These are phyloP conservation scores for Apodemus agrarius DNA, from an alignment of 2,797 vertebrate genomes.

Conservation along the genomic window DNA sequence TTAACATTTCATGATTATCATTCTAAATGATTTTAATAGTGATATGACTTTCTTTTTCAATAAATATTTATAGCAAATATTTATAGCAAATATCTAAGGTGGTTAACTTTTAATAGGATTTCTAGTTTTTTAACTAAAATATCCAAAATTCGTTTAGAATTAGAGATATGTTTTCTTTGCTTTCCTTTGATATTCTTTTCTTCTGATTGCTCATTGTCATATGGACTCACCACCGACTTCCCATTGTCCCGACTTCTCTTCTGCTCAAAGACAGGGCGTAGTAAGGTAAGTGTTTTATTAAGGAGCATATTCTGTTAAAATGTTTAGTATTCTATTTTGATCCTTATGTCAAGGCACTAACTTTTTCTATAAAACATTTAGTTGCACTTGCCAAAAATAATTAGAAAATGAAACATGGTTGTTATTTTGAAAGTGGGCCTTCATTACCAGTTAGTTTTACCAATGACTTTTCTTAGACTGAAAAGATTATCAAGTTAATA, in stretches of 20 bases:
- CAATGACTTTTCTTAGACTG: neutral
- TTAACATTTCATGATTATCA: slow-evolving; percentile 5
- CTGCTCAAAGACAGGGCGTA: slow-evolving; percentile 96
- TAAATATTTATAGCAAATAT: slow-evolving; percentile 46
- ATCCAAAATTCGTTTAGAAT: slow-evolving; percentile 17
- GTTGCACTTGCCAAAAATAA: slow-evolving; percentile 17
- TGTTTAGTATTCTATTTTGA: slow-evolving; percentile 4
- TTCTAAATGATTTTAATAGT: slow-evolving; percentile 43
- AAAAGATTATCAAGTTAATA: slow-evolving; percentile 15
- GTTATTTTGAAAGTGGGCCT: neutral
- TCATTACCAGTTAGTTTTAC: slow-evolving; percentile 20
- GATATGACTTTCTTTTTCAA: slow-evolving; percentile 44
- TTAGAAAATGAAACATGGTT: slow-evolving; percentile 26
- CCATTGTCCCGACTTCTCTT: slow-evolving; percentile 81
- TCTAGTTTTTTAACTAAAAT: slow-evolving; percentile 60
- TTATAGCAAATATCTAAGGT: neutral
- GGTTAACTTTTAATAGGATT: slow-evolving; percentile 16
- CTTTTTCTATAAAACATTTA: neutral
- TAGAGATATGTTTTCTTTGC: slow-evolving; percentile 55
- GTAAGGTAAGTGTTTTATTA: slow-evolving; percentile 94
- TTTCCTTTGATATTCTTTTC: slow-evolving; percentile 45
- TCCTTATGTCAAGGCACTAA: neutral
- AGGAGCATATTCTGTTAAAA: slow-evolving; percentile 39
- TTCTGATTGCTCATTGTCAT: slow-evolving; percentile 50
- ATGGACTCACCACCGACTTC: slow-evolving; percentile 76